Evolutionary conservation across 2,888 invertebrate genomes (phyloP).

Genomic region (Meandrusa payeni): DNA sequence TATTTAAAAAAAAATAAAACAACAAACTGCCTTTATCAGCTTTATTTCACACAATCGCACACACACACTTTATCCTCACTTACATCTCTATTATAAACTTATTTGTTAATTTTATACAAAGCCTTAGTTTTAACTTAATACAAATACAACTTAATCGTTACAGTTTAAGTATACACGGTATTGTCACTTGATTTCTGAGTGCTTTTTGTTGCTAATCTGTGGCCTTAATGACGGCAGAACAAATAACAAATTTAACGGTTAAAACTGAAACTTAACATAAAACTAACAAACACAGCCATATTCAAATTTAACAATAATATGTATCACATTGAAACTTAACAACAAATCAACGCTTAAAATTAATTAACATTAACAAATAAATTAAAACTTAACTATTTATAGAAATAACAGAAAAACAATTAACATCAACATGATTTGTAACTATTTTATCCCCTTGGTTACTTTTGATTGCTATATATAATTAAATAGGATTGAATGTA

Average conservation of each 20-base stretch:
- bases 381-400: conserved; percentile 34
- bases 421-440: conserved; percentile 46
- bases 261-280: conserved; percentile 80
- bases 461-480: too few species aligned
- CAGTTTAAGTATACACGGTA: conserved; percentile 26
- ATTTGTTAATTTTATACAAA: conserved; percentile 81
- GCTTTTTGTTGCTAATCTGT: conserved; percentile 31
- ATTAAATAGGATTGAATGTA: too few species aligned
- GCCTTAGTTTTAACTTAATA: conserved; percentile 79
- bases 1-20: too few species aligned
- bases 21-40: conserved; percentile 34
- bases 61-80: conserved; percentile 53
- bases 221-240: conserved; percentile 72
- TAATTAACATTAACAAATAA: conserved; percentile 58
- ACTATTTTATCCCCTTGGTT: conserved; percentile 55
- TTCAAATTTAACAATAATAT: conserved; percentile 52
- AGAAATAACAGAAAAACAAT: conserved; percentile 33
- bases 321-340: conserved; percentile 63
- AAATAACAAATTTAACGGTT: conserved; percentile 57
- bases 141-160: conserved; percentile 36
- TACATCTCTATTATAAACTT: conserved; percentile 68
- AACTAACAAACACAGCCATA: conserved; percentile 79
- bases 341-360: conserved; percentile 71
- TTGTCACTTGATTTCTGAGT: conserved; percentile 8
- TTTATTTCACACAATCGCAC: conserved; percentile 68